Percentiles rank a stretch among this genome's conserved stretches.
Conservation (phyloP, 2,797 vertebrate species). For the Danio albolineatus region DNA sequence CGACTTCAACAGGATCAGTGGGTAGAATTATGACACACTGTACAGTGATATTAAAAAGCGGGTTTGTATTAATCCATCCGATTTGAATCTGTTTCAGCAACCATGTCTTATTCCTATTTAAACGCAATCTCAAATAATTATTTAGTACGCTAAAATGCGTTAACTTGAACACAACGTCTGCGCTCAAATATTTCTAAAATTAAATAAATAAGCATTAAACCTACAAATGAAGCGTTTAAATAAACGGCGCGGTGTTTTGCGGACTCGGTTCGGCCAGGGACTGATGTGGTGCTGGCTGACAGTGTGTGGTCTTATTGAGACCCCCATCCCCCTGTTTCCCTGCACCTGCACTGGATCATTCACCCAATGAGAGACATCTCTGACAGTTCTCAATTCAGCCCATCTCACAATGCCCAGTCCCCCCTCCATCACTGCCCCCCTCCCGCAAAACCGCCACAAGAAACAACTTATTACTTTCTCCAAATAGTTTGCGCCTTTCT, state of each 20-base stretch:
- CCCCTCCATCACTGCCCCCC: conserved; percentile 38
- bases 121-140: no score
- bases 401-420: conserved; percentile 84
- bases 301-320: conserved; percentile 95
- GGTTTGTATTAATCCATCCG: not conserved
- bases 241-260: conserved; percentile 59
- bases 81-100: not conserved
- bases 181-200: no score
- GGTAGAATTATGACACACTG: not conserved
- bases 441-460: conserved; percentile 22
- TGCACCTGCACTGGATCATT: conserved; percentile 98
- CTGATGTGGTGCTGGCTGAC: conserved; percentile 93
- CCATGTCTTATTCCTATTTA: no score
- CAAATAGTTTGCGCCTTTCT: conserved; percentile 30
- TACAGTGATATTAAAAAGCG: conserved; percentile 6
- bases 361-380: conserved; percentile 88
- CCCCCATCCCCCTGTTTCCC: conserved; percentile 81
- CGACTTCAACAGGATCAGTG: not conserved
- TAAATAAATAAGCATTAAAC: not conserved
- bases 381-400: conserved; percentile 91
- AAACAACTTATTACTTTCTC: conserved; percentile 53
- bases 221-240: not conserved
- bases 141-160: not conserved
- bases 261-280: conserved; percentile 82
- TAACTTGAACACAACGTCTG: not conserved